A percentile compares a stretch with the other conserved stretches of the same genome.
phyloP scores from a whole-genome alignment of 1,140 invertebrate genomes.

The Oryzaephilus surinamensis region DNA sequence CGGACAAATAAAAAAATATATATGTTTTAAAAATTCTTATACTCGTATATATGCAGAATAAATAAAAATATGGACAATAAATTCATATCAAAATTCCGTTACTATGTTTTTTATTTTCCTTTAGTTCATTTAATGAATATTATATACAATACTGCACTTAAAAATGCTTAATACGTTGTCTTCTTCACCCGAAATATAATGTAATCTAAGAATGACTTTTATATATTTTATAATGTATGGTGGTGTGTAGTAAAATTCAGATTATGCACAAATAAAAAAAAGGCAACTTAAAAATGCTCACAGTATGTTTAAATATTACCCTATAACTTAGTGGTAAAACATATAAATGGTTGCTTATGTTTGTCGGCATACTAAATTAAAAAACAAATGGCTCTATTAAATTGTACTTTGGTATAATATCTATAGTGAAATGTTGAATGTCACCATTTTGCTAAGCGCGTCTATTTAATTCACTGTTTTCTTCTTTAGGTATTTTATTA shows the following conservation, averaged over 20 bases:
- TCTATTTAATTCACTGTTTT: slow-evolving; percentile 10
- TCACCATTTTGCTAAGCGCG: slow-evolving; percentile 11
- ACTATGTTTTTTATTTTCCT: no score
- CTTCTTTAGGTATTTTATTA: slow-evolving; percentile 12
- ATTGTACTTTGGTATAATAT: no score
- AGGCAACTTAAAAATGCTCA: slow-evolving; percentile 20
- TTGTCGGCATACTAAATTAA: slow-evolving; percentile 27
- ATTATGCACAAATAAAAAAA: slow-evolving; percentile 18
- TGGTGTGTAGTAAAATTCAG: slow-evolving; percentile 18
- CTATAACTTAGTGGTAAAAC: slow-evolving; percentile 21
- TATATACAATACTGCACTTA: slow-evolving; percentile 12
- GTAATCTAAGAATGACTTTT: no score
- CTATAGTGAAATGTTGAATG: slow-evolving; percentile 17
- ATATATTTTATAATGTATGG: no score
- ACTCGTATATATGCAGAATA: no score
- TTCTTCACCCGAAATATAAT: no score
- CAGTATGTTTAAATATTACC: slow-evolving; percentile 21
- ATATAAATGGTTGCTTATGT: slow-evolving; percentile 15
- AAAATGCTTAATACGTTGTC: no score
- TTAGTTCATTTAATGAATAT: slow-evolving; percentile 13
- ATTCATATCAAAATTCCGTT: no score
- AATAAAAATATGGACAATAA: no score
- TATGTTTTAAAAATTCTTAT: no score
- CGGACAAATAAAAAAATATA: no score
- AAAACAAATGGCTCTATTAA: slow-evolving; percentile 29